Evolutionary conservation across 2,113 vertebrate genomes (phyloP).

Genomic region (Oostethus manadensis): DNA sequence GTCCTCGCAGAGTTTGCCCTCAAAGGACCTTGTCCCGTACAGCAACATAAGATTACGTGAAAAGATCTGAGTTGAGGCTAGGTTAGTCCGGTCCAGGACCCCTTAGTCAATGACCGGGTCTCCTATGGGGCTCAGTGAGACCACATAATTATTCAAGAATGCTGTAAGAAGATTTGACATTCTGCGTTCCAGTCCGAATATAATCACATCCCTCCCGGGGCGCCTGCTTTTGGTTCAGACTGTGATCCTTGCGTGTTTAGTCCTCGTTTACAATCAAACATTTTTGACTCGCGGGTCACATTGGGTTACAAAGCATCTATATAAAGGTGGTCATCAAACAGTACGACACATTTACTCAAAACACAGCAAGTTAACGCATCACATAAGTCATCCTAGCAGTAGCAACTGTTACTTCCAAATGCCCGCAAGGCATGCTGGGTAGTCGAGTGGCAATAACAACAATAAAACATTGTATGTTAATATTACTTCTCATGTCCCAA

Average conservation of each 20-base stretch:
- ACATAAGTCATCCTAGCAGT: too few relatives aligned
- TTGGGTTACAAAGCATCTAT: too few relatives aligned
- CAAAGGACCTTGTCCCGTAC: not conserved
- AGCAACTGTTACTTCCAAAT: too few relatives aligned
- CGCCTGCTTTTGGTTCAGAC: conserved; percentile 7
- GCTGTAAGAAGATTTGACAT: conserved; percentile 59
- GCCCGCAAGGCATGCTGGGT: too few relatives aligned
- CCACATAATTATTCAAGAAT: conserved; percentile 52
- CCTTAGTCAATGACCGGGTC: conserved; percentile 38
- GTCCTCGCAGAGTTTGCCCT: not conserved
- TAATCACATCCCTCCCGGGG: conserved; percentile 32
- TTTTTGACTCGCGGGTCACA: too few relatives aligned
- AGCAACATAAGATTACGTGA: not conserved
- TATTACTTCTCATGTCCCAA: too few relatives aligned
- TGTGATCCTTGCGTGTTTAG: conserved; percentile 14
- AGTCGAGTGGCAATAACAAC: too few relatives aligned
- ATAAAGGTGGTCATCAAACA: too few relatives aligned
- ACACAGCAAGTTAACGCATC: too few relatives aligned
- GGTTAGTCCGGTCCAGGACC: conserved; percentile 16
- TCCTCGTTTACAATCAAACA: too few relatives aligned
- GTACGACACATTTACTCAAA: too few relatives aligned
- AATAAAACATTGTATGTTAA: too few relatives aligned
- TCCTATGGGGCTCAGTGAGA: conserved; percentile 39
- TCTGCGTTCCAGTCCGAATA: conserved; percentile 31
- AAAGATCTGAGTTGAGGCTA: conserved; percentile 21